phyloP scores from a whole-genome alignment of 2,113 vertebrate species.

The Crotalus viridis region DNA sequence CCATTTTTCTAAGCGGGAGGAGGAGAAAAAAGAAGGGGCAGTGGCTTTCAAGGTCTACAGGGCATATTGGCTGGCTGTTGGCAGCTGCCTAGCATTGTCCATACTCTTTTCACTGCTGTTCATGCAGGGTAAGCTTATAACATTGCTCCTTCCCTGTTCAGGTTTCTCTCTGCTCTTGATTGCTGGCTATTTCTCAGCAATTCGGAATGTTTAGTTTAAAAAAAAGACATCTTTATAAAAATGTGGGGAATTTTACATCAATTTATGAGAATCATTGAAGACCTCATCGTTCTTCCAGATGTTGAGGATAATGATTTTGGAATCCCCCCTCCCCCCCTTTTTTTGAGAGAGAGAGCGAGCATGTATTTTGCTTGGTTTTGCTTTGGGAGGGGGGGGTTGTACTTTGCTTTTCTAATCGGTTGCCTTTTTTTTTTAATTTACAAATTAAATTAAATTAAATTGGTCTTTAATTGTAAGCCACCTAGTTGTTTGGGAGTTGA shows the following conservation, averaged over 20 bases:
- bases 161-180: neutral
- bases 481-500: neutral
- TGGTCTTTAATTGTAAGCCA: neutral
- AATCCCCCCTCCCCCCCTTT: neutral
- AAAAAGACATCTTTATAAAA: neutral
- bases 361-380: neutral
- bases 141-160: neutral
- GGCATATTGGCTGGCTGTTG: conserved; percentile 85
- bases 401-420: neutral
- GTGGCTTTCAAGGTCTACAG: conserved; percentile 87
- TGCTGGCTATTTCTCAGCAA: neutral
- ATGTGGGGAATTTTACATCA: neutral
- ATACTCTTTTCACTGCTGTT: conserved; percentile 82
- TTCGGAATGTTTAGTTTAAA: neutral
- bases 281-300: neutral
- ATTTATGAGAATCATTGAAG: neutral
- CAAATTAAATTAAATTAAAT: neutral
- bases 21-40: conserved; percentile 86
- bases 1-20: conserved; percentile 64
- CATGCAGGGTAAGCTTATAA: conserved; percentile 86
- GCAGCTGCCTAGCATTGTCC: conserved; percentile 72
- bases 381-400: neutral
- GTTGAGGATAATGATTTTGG: neutral
- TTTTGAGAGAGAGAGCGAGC: neutral
- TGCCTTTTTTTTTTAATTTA: neutral